A percentile compares a stretch with the other conserved stretches of the same genome.
Evolutionary conservation across 2,113 vertebrate species (phyloP).

Genomic region (Passer domesticus): DNA sequence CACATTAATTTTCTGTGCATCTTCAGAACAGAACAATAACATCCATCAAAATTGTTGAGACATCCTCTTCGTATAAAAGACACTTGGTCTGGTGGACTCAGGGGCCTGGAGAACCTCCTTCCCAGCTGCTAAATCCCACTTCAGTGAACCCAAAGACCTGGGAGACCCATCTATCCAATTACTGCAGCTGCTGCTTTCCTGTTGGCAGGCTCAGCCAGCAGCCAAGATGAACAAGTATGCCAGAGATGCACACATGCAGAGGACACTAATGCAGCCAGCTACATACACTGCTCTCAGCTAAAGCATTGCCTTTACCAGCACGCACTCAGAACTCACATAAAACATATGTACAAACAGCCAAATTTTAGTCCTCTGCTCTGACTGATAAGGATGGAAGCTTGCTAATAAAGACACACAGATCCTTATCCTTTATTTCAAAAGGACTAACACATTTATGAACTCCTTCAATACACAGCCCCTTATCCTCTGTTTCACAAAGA

Average conservation of each 20-base stretch:
- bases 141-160: neutral
- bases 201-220: neutral
- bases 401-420: neutral
- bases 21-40: neutral
- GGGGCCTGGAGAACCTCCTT: neutral
- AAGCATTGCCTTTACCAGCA: neutral
- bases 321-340: neutral
- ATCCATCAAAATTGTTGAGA: neutral
- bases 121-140: neutral
- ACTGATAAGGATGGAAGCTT: neutral
- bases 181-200: neutral
- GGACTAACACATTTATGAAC: accelerated
- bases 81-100: neutral
- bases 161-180: no score
- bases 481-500: neutral
- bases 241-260: neutral
- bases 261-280: neutral
- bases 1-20: neutral
- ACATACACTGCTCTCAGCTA: neutral
- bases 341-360: neutral
- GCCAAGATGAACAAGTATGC: neutral
- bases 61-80: neutral
- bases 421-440: neutral
- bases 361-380: neutral
- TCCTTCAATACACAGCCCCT: neutral